Evolutionary conservation across 2,888 invertebrate genomes (phyloP).

Genomic region (Idaea dimidiata): DNA sequence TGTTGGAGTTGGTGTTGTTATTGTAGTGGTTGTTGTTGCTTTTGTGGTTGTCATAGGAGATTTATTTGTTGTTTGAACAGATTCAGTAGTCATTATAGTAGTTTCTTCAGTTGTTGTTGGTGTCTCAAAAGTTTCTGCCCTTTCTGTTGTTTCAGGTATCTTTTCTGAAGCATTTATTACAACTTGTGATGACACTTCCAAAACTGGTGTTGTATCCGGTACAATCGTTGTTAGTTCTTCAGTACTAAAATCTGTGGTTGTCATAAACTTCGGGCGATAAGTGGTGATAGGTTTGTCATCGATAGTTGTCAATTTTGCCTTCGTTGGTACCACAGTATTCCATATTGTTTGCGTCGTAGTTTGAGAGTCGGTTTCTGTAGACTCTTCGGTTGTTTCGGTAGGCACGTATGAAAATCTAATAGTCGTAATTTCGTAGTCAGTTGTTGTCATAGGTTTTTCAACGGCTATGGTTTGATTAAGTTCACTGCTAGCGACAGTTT

Average conservation of each 20-base stretch:
- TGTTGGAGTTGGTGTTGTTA: constrained; percentile 23
- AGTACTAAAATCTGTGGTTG: constrained; percentile 42
- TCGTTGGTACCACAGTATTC: constrained; percentile 57
- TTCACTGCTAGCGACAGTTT: constrained; percentile 48
- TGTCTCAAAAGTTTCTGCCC: constrained; percentile 23
- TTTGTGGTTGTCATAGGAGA: constrained; percentile 18
- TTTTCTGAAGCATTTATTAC: constrained; percentile 41
- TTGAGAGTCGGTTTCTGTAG: constrained; percentile 33
- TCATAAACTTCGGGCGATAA: constrained; percentile 62
- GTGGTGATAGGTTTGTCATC: constrained; percentile 63
- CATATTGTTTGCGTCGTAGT: constrained; percentile 46
- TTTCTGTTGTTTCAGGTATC: constrained; percentile 30
- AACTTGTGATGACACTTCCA: constrained; percentile 61
- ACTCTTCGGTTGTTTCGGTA: constrained; percentile 45
- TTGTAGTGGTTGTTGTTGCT: constrained; percentile 31
- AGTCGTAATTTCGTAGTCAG: constrained; percentile 71
- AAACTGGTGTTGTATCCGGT: constrained; percentile 50
- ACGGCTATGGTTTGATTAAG: constrained; percentile 45
- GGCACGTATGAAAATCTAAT: constrained; percentile 69
- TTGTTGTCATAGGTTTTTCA: constrained; percentile 41
- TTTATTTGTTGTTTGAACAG: constrained; percentile 24
- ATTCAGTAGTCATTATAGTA: constrained; percentile 30
- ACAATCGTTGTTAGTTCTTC: constrained; percentile 55
- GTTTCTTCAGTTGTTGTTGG: constrained; percentile 19
- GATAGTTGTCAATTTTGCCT: constrained; percentile 45